phyloP scores from a whole-genome alignment of 2,113 vertebrate species.

The Silurus meridionalis region DNA sequence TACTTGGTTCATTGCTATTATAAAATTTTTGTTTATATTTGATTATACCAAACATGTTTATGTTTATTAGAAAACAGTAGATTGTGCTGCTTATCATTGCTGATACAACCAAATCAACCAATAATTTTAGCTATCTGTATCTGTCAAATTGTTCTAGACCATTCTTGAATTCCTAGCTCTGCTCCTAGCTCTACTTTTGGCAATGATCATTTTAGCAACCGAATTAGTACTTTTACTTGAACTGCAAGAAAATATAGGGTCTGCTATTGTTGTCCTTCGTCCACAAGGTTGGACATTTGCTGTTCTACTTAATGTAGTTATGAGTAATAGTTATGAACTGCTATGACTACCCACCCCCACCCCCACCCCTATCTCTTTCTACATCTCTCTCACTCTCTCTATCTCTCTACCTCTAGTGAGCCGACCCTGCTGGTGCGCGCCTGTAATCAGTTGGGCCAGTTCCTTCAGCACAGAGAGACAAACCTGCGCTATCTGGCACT shows the following conservation, averaged over 20 bases:
- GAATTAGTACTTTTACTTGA: neutral
- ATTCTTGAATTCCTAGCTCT: neutral
- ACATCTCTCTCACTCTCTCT: neutral
- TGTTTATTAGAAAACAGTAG: too few species aligned
- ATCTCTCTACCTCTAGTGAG: conserved; percentile 61
- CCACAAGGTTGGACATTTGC: neutral
- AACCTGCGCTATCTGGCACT: conserved; percentile 82
- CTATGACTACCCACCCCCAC: too few species aligned
- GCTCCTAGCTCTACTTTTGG: neutral
- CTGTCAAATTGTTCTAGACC: too few species aligned
- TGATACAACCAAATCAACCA: too few species aligned
- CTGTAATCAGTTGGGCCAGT: conserved; percentile 82
- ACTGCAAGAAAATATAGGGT: neutral
- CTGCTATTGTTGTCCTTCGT: neutral
- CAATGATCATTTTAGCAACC: neutral
- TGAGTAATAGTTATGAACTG: neutral
- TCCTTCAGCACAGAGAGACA: conserved; percentile 82
- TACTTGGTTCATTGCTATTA: too few species aligned
- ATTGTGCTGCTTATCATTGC: too few species aligned
- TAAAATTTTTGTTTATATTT: too few species aligned
- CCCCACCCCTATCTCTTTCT: too few species aligned
- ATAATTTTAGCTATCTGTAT: too few species aligned
- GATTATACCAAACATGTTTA: too few species aligned
- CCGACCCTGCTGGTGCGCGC: conserved; percentile 79
- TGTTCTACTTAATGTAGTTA: neutral